Percentiles rank a stretch among this genome's conserved stretches.
Conservation (phyloP, 2,797 vertebrate genomes). For the Enteromius mattozi region DNA sequence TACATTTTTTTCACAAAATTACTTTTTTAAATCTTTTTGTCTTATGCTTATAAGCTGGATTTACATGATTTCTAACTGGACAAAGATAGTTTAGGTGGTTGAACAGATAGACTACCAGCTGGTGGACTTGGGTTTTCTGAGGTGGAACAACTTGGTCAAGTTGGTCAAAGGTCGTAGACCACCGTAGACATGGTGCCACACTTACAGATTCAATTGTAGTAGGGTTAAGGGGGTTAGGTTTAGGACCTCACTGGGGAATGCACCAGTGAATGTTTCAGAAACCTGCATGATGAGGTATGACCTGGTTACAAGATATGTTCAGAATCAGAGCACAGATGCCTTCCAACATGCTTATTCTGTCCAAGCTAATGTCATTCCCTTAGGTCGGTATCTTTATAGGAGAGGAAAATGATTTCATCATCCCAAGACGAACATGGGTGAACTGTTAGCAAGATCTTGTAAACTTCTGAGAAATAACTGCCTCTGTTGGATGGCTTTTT, state of each 20-base stretch:
- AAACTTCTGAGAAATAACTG: constrained; percentile 26
- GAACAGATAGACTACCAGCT: background rate
- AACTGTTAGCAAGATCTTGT: background rate
- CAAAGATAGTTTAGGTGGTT: background rate
- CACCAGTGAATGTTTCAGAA: background rate
- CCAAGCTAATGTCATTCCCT: background rate
- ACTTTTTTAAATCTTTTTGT: background rate
- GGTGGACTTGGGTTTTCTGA: background rate
- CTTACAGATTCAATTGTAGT: background rate
- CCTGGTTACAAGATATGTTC: background rate
- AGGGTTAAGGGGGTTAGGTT: background rate
- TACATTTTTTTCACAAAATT: background rate
- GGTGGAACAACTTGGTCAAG: background rate
- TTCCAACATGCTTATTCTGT: constrained; percentile 1
- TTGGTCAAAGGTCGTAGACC: background rate
- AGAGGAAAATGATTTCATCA: constrained; percentile 15
- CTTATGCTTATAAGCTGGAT: background rate
- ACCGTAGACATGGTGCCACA: background rate
- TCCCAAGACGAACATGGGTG: constrained; percentile 10
- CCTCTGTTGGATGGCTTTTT: constrained; percentile 24
- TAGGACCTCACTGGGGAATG: background rate
- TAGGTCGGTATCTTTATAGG: constrained; percentile 4
- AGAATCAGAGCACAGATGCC: background rate
- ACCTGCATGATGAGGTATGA: background rate
- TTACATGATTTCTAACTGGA: background rate